Conservation (phyloP, 2,888 invertebrate species). For the Orchesellides sinensis region DNA sequence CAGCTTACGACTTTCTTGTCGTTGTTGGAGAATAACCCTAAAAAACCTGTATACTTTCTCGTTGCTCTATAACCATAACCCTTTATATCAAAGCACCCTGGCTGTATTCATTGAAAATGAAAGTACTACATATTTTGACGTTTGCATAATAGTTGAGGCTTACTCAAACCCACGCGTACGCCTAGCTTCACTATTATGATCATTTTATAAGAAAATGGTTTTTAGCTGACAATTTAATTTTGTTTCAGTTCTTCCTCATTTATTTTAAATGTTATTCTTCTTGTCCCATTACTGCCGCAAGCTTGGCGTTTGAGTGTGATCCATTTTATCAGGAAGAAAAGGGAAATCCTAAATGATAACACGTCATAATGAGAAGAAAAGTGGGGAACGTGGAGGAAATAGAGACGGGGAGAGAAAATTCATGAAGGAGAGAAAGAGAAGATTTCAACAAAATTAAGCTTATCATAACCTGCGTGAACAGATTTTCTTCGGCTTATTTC, state of each 20-base stretch:
- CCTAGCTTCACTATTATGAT: no score
- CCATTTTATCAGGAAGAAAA: not conserved
- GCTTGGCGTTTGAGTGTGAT: not conserved
- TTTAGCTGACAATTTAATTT: no score
- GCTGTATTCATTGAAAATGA: constrained; percentile 15
- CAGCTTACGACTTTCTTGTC: no score
- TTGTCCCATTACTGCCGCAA: not conserved
- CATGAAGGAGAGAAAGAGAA: constrained; percentile 43
- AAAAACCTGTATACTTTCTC: no score
- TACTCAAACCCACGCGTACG: no score
- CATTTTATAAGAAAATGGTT: no score
- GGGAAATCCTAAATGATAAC: constrained; percentile 4
- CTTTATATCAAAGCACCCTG: not conserved
- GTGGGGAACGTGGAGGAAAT: not conserved
- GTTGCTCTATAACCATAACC: not conserved
- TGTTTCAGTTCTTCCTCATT: not conserved
- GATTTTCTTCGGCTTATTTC: constrained; percentile 67
- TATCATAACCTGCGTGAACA: constrained; percentile 67
- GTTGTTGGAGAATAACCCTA: no score
- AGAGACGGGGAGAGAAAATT: constrained; percentile 35
- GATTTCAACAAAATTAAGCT: constrained; percentile 65
- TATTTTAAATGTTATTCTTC: no score
- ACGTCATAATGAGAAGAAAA: constrained; percentile 18
- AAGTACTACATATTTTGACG: no score
- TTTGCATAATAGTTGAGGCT: no score